These are phyloP conservation scores for Noturus placidus DNA, from an alignment of 2,113 vertebrate species.

Conservation along the genomic window DNA sequence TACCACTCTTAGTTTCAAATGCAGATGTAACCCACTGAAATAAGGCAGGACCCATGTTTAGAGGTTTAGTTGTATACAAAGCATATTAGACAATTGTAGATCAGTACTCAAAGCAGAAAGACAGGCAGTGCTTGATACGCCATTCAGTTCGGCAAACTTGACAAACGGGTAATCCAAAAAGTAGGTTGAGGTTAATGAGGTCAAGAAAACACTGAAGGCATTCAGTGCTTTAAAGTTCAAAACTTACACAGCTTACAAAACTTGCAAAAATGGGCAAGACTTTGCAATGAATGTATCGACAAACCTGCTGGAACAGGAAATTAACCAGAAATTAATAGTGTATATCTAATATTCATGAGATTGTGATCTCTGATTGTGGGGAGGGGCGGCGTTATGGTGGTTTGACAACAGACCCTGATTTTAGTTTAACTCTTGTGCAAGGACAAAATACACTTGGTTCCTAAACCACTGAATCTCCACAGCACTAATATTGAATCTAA, in stretches of 20 bases:
- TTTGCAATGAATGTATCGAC: not conserved
- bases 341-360: not conserved
- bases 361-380: not conserved
- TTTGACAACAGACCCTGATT: not conserved
- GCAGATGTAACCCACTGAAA: not conserved
- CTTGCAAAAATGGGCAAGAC: not conserved
- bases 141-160: not conserved
- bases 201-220: not conserved
- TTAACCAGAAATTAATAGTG: not conserved
- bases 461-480: not conserved
- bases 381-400: not conserved
- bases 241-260: not conserved
- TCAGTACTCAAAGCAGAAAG: not conserved
- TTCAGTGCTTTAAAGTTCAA: not conserved
- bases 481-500: not conserved
- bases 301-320: not conserved
- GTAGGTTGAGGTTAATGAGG: not conserved
- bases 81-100: not conserved
- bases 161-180: not conserved
- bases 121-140: not conserved
- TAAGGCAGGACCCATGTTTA: not conserved
- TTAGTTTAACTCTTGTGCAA: conserved; percentile 21
- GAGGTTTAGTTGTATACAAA: not conserved
- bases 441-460: conserved; percentile 6
- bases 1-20: not conserved